These are phyloP conservation scores for Fragum fragum DNA, from an alignment of 2,888 invertebrate genomes.

Conservation along the genomic window DNA sequence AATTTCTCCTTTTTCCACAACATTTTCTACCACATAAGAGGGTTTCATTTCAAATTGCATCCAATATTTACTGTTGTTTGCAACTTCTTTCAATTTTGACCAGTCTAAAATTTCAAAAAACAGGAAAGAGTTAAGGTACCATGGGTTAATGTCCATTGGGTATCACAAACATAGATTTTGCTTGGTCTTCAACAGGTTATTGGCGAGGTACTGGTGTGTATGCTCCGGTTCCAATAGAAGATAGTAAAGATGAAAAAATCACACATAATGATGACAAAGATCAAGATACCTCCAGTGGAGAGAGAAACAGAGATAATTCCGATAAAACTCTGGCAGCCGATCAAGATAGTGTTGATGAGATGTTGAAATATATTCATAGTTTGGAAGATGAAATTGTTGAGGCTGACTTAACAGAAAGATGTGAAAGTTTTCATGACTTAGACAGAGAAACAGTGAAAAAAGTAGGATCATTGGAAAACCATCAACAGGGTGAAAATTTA, in stretches of 20 bases:
- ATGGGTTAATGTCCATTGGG: background rate
- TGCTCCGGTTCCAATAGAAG: conserved; percentile 54
- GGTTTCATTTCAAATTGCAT: too few relatives aligned
- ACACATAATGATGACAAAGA: background rate
- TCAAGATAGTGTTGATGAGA: background rate
- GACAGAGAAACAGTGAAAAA: conserved; percentile 35
- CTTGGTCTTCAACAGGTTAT: conserved; percentile 44
- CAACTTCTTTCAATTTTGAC: too few relatives aligned
- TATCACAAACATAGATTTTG: too few relatives aligned
- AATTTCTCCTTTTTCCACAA: too few relatives aligned
- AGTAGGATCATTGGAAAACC: conserved; percentile 45
- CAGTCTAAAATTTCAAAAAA: too few relatives aligned
- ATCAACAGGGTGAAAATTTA: conserved; percentile 35
- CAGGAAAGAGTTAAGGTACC: too few relatives aligned
- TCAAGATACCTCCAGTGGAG: background rate
- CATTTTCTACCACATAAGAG: too few relatives aligned
- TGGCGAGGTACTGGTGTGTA: conserved; percentile 62
- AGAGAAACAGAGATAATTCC: background rate
- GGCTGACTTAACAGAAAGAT: conserved; percentile 20
- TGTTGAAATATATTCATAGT: conserved; percentile 9
- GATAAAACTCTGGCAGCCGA: background rate
- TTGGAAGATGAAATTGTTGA: conserved; percentile 7
- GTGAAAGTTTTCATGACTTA: conserved; percentile 22
- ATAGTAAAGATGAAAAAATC: conserved; percentile 35
- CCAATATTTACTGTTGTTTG: too few relatives aligned